Evolutionary conservation across 2,888 invertebrate genomes (phyloP), one percentile per base, ranked within the genome.

Genomic region (Tachina lurida): DNA sequence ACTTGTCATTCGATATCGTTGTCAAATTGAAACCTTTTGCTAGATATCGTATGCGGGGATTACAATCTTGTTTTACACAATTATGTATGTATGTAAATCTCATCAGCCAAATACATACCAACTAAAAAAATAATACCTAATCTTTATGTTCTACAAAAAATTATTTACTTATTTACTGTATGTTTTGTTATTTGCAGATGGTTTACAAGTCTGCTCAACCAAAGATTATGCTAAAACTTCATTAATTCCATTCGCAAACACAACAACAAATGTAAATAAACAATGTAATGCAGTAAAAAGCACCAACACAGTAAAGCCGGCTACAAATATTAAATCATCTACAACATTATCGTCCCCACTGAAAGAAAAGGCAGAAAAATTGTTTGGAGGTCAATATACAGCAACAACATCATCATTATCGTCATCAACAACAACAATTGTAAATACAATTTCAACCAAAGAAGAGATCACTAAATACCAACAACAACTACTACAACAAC

Each of bases 341-440:
- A 75, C 87, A 84, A 74, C 70, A 84, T 79, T 74, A 87, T 74
- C 84, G 67, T 81, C 88, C 63, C 81, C 87, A 62, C 82, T 87
- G 62, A 87, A 91, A 90, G 91, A 91, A 90, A 90, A 90, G 88
- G 89, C 90, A 88, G 91, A 90, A 90, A 90, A 89, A 90, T 89
- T 89, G 90, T 89, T 89, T 89, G 90, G 92, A 91, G 91, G 91
- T 91, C 91, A 91, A 91, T 92, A 91, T 86, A 89, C 89, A 88
- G 88, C 89, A 88, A 87, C 79, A 84, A 60, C 74, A 74, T 43
- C 79, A 82, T 56, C 88, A 85, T 47, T 80, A 87, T 65, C 80
- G 88, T 76, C 87, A 15, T 49, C 49, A 87, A 81, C 86, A 88
- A 78, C 73, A 74, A 31, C 84, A 77, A n/a, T 81, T 58, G 56